Evolutionary conservation across 2,113 vertebrate genomes (phyloP), one percentile per base, ranked within the genome.

Genomic region (Phaetusa simplex): DNA sequence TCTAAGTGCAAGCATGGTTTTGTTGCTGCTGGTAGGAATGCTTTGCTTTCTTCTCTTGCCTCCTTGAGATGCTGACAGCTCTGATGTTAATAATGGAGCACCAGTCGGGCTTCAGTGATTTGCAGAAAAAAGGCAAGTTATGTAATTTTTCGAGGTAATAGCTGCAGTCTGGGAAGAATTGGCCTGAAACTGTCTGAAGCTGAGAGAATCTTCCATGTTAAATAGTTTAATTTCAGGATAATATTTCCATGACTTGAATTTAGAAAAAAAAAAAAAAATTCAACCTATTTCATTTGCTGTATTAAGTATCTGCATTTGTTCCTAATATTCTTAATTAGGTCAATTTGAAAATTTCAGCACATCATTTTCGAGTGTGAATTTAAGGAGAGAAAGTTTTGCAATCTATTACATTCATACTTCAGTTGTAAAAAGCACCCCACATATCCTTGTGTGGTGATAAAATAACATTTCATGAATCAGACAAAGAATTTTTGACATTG

Each of bases 131-230:
- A 92, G 53, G 71, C 69, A 96, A 95, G 88, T 97, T 97, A 97
- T 93, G 81, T 96, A 97, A 97, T 93, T 94, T 96, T 96, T 96
- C 6, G 4, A 83, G 71, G 90, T 92, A 97, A 95, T 96, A 96
- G 78, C 94, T 97, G 91, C 71, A 95, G 86, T 94, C 6, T 95
- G 23, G 74, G 91, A 97, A 97, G 93, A 96, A 88, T 77, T 97
- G 96, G 91, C 96, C 97, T 97, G 67, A 97, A 97, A 97, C 88
- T 94, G 93, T 97, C 97, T 97, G 93, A 88, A 94, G 47, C 90
- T 61, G 67, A 90, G 85, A 93, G 82, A 92, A 93, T 96, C 36
- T 90, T 95, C 69, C 56, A 86, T 67, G 77, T 95, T 95, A 96
- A 96, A 97, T 66, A 93, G 88, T 96, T 94, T 97, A 96, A 97